Base-by-base conservation (phyloP, 2,113 vertebrate genomes). In the Phocoena phocoena region DNA sequence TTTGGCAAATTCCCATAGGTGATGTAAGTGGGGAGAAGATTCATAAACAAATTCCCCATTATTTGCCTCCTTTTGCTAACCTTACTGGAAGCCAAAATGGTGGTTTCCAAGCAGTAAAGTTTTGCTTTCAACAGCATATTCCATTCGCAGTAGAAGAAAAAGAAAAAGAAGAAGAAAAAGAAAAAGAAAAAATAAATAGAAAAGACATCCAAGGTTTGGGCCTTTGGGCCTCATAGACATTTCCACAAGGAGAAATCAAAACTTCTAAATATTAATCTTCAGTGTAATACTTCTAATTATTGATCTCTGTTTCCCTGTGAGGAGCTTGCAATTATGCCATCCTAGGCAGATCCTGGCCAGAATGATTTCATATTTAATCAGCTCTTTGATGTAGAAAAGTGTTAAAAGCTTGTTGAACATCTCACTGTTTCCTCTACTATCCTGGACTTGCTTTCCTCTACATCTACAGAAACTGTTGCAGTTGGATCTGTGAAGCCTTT, bases 201-300 rank as follows among this genome's bases (percentile, higher is more conserved):
- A 76, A 67, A 50, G n/a, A 60, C 3, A 0, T n/a, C 14, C 2
- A 76, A 41, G 4, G 3, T 80, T 90, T 94, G 9, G 47, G 12
- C 31, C 4, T 53, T 62, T 70, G 8, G 21, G 4, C 3, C 82
- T 89, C 63, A 1, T 2, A 58, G 50, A 31, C 8, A 31, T 79
- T 96, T 96, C 50, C 36, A 76, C 6, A 44, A n/a, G 33, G 44
- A 94, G 28, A 96, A 92, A 67, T 93, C n/a, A 84, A 94, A 83
- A 53, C 28, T 86, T 92, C 36, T 65, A 94, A 70, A 63, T 68
- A 82, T 58, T 31, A 38, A 88, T 90, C 33, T 67, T 88, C 15
- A n/a, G 8, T 68, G 8, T 80, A 55, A 94, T 93, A 47, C 44
- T 44, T 95, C 9, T 50, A 77, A 77, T 12, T 82, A 18, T 95